A percentile compares a stretch with the other conserved stretches of the same genome.
Conservation (phyloP, 2,113 vertebrate species). For the Eulemur macaco region DNA sequence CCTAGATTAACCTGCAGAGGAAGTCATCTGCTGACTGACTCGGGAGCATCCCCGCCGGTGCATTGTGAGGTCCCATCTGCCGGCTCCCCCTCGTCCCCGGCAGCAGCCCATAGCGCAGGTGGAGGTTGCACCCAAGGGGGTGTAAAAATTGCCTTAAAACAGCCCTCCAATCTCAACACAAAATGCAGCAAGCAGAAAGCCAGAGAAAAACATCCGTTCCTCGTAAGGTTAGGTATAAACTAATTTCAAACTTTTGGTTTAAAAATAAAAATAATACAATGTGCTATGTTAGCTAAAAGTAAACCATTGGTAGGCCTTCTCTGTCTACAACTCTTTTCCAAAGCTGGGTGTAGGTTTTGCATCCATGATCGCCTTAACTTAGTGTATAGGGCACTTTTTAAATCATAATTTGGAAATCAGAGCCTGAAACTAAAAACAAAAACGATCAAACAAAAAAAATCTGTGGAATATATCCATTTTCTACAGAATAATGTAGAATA, state of each 20-base stretch:
- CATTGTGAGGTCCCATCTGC: neutral
- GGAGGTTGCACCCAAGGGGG: neutral
- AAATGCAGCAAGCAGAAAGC: neutral
- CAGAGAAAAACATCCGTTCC: neutral
- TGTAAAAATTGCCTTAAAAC: neutral
- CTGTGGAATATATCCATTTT: neutral
- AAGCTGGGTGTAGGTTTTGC: neutral
- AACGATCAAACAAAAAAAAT: neutral
- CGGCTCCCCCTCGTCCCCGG: neutral
- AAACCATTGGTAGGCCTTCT: neutral
- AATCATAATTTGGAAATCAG: conserved; percentile 9
- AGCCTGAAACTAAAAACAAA: neutral
- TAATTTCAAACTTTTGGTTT: conserved; percentile 43
- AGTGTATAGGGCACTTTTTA: conserved; percentile 5
- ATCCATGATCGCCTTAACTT: neutral
- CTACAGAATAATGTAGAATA: neutral
- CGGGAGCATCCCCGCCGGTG: neutral
- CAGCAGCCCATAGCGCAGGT: neutral
- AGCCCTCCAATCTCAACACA: neutral
- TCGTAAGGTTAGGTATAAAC: neutral
- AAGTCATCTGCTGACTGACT: neutral
- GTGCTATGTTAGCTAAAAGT: conserved; percentile 9
- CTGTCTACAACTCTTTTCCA: conserved; percentile 37
- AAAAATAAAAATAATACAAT: conserved; percentile 7
- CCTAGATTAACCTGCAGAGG: neutral